Base-by-base conservation (phyloP, 1,140 invertebrate genomes). In the Drosophila pallidifrons region DNA sequence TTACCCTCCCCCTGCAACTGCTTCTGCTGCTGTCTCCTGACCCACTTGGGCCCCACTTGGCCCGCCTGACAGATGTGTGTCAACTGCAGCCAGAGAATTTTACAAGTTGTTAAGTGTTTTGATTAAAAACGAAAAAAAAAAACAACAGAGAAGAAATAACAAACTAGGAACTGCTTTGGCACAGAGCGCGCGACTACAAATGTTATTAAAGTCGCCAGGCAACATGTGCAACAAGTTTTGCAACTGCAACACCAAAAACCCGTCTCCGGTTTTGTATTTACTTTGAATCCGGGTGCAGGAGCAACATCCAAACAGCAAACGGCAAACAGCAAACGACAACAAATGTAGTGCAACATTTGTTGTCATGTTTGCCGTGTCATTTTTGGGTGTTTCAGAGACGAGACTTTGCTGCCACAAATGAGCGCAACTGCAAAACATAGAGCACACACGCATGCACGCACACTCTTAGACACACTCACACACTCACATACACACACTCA, bases 31-130 rank as follows among this genome's bases (percentile, higher is more conserved):
- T 49, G 65, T 52, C 59, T 63, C 41, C 63, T 77, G 81, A 85
- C 81, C 85, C 77, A 88, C 66, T 89, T 65, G 61, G 38, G 13
- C 25, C 13, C 52, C 52, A 55, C 52, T 55, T 81, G 70, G 65
- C 55, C 63, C 71, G 64, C 68, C 75, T 88, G 83, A 88, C 85
- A 88, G 85, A 88, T 88, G 80, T 88, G 75, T 88, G 83, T 88
- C 85, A 88, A 88, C 85, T 76, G 81, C 71, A 68, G 85, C 52
- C 54, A 55, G 67, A 88, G 85, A 89, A 89, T 89, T 89, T 79
- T 83, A 89, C 85, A 88, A 83, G 85, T 89, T 89, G 85, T 85
- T 89, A 88, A 89, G 81, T 88, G 85, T 74, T 89, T 89, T 81
- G 79, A 74, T 85, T 85, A 88, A 75, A 80, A 75, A 61, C 45